A percentile compares a stretch with the other conserved stretches of the same genome.
phyloP scores from a whole-genome alignment of 2,113 vertebrate genomes.

The Sebastes fasciatus region DNA sequence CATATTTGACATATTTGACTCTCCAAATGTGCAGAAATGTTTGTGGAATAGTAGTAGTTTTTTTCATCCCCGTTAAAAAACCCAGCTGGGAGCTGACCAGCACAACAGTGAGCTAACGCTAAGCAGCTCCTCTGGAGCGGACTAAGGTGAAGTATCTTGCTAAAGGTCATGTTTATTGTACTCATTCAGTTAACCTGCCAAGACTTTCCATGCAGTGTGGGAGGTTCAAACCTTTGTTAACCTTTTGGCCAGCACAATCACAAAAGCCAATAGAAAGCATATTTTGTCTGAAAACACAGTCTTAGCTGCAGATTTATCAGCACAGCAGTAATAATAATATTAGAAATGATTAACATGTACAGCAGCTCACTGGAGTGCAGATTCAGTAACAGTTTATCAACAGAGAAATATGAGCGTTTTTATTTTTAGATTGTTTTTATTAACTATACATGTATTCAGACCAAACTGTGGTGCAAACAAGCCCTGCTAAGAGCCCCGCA shows the following conservation, averaged over 20 bases:
- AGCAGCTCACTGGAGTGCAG: too few species aligned
- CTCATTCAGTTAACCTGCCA: background rate
- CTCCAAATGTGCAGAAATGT: background rate
- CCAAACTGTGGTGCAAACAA: background rate
- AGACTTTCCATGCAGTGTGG: too few species aligned
- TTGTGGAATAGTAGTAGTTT: background rate
- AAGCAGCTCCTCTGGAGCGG: background rate
- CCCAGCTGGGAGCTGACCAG: too few species aligned
- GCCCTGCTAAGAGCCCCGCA: too few species aligned
- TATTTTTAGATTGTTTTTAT: background rate
- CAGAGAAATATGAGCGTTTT: background rate
- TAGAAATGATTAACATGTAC: too few species aligned
- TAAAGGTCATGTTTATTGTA: background rate
- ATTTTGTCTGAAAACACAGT: too few species aligned
- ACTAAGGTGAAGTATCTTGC: background rate
- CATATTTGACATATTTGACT: too few species aligned
- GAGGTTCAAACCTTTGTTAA: too few species aligned
- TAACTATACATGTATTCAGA: background rate
- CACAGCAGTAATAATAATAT: too few species aligned
- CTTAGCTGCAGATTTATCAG: too few species aligned
- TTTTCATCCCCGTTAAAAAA: too few species aligned
- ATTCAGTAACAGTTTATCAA: background rate
- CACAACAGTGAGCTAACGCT: background rate
- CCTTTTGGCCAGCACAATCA: background rate
- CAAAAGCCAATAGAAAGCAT: background rate